Base-by-base conservation (phyloP, 2,797 vertebrate species). In the Mus spretus region DNA sequence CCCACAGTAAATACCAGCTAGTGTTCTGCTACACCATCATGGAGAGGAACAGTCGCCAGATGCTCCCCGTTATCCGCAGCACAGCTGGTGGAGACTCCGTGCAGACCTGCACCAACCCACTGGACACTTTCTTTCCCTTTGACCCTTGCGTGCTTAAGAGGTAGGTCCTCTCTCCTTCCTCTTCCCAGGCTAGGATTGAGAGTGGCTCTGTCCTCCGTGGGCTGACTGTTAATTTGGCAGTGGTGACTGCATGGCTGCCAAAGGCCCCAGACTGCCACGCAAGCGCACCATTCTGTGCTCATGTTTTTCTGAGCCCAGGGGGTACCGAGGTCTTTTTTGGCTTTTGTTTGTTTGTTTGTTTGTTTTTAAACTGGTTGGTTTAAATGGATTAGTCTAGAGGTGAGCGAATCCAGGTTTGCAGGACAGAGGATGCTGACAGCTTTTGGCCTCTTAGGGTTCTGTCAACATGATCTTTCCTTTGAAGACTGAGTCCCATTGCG, bases 61-160 rank as follows among this genome's bases (percentile, higher is more conserved):
- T 55, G 53, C 53, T 55, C 53, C 53, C 53, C 3, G 53, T 55
- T 15, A 55, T 55, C 14, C 53, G 53, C 3, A 55, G 53, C 14
- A 55, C 53, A 0, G 92, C 96, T 0, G 99, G 99, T 0, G 99
- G 99, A 0, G 99, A 99, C 97, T 96, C 98, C 0, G 98, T 99
- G 63, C 98, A 98, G 97, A 98, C 99, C 5, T 99, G 99, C 97
- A 99, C 99, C n/a, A 99, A 99, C 98, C 99, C 99, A 0, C 99
- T 99, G 0, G 99, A 99, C 98, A 99, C 99, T 80, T 99, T 99
- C 98, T 99, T 99, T 97, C 99, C 99, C 82, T 99, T 99, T 31
- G 99, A 99, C 98, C 99, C 99, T 70, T 99, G 99, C 96, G 91
- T 99, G 53, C 99, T 99, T 53, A 99, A 99, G 98, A 99, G 99